Conservation (phyloP, 2,113 vertebrate genomes). For the Oncorhynchus keta region DNA sequence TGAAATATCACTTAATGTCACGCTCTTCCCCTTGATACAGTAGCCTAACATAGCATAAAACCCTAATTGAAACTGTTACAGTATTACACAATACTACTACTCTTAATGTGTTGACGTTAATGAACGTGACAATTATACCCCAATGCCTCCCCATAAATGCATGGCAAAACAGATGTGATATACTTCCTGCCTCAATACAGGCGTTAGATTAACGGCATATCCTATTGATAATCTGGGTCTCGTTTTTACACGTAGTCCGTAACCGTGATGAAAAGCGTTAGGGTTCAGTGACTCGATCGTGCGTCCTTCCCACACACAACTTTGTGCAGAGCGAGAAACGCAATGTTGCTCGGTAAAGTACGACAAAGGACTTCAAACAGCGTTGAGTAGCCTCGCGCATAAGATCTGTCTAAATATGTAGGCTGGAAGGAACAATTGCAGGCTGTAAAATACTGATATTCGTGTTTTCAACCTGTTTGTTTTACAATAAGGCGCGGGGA, state of each 20-base stretch:
- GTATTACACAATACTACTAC: constrained; percentile 14
- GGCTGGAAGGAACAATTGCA: background rate
- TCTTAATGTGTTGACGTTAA: background rate
- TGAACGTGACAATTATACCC: background rate
- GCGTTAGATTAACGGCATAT: background rate
- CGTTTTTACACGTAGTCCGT: no score
- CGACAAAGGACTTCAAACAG: background rate
- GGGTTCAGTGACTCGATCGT: constrained; percentile 11
- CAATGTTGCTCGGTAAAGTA: background rate
- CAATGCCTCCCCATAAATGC: background rate
- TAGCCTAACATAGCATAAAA: background rate
- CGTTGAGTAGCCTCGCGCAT: background rate
- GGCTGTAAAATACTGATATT: no score
- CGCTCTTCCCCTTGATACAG: background rate
- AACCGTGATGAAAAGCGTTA: background rate
- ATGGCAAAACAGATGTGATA: background rate
- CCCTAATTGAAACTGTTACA: background rate
- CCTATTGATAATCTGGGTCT: no score
- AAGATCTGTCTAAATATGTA: background rate
- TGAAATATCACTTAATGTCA: background rate
- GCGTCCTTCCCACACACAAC: background rate
- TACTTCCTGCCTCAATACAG: background rate
- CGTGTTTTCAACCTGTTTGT: background rate
- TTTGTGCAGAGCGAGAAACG: background rate
- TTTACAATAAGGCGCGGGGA: background rate